A percentile compares a stretch with the other conserved stretches of the same genome.
Conservation (phyloP, 2,797 vertebrate genomes). For the Trematomus bernacchii region DNA sequence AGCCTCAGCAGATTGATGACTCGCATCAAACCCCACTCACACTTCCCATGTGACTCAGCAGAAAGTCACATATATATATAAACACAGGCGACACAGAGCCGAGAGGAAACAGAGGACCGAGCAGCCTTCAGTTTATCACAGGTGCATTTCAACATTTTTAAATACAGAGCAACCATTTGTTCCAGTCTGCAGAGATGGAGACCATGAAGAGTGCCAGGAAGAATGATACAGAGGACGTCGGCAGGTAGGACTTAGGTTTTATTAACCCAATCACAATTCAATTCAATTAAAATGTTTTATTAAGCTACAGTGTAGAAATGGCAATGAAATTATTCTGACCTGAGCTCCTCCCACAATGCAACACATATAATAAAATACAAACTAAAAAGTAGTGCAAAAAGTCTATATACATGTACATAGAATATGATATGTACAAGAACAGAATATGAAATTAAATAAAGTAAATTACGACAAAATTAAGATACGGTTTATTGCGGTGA, state of each 20-base stretch:
- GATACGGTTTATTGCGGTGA: too few species aligned
- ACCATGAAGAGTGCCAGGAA: conserved; percentile 64
- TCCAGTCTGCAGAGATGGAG: conserved; percentile 56
- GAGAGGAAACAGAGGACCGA: conserved; percentile 23
- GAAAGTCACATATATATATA: conserved; percentile 38
- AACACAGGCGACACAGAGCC: conserved; percentile 47
- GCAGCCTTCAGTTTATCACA: neutral
- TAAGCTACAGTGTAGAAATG: too few species aligned
- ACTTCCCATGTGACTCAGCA: conserved; percentile 68
- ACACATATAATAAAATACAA: too few species aligned
- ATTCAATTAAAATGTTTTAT: too few species aligned
- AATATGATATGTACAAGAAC: too few species aligned
- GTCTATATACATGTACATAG: too few species aligned
- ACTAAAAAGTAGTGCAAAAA: too few species aligned
- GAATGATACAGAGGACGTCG: conserved; percentile 34
- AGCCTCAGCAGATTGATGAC: conserved; percentile 9
- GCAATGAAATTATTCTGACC: too few species aligned
- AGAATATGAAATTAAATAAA: too few species aligned
- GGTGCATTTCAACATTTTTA: conserved; percentile 17
- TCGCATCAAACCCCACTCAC: conserved; percentile 28
- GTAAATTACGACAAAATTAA: too few species aligned
- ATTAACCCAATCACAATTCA: too few species aligned
- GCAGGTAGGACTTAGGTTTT: conserved; percentile 65
- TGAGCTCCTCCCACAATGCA: too few species aligned
- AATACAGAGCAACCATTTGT: neutral